Evolutionary conservation across 35 echinoderm and acorn worm species (phyloP).

Genomic region (Antedon bifida): DNA sequence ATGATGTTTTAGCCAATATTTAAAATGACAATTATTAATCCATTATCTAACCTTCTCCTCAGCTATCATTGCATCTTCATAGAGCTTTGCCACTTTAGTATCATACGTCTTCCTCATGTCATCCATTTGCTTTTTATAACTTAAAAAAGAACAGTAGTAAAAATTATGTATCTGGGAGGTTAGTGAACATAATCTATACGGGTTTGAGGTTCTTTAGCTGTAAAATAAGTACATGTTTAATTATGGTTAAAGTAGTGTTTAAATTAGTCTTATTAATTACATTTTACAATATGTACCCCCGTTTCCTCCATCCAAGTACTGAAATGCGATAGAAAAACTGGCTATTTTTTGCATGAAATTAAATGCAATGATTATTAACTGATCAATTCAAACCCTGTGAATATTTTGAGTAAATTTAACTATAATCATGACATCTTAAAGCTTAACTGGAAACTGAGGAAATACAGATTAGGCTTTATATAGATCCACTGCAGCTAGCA

Average conservation of each 20-base stretch:
- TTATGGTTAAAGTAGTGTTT: not conserved
- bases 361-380: too few species aligned
- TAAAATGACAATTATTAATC: not conserved
- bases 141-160: conserved; percentile 10
- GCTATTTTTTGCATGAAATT: not conserved
- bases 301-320: too few species aligned
- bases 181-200: not conserved
- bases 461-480: too few species aligned
- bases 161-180: not conserved
- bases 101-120: conserved; percentile 91
- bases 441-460: too few species aligned
- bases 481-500: too few species aligned
- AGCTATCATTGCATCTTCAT: conserved; percentile 58
- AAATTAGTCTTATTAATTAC: not conserved
- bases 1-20: too few species aligned
- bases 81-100: conserved; percentile 47
- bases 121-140: conserved; percentile 96
- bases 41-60: conserved; percentile 46
- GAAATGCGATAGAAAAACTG: not conserved
- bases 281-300: too few species aligned
- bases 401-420: too few species aligned
- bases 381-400: too few species aligned
- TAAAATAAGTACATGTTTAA: not conserved
- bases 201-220: not conserved
- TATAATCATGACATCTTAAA: too few species aligned